Evolutionary conservation across 1,140 invertebrate species (phyloP).

Genomic region (Diploscapter pachys): DNA sequence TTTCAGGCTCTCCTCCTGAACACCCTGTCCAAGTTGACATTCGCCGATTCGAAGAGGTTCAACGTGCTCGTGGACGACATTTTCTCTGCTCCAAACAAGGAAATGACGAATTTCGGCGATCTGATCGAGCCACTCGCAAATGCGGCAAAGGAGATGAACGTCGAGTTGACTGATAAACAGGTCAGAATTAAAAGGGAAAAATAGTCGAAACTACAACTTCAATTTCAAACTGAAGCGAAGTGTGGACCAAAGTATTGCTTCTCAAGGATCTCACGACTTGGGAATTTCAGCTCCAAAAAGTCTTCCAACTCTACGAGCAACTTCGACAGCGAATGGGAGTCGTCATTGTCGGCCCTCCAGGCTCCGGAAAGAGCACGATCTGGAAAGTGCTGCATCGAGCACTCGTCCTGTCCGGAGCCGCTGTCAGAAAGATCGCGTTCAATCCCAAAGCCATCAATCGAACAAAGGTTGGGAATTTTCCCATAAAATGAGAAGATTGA

Average conservation of each 20-base stretch:
- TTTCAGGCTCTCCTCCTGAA: conserved; percentile 72
- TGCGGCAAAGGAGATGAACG: conserved; percentile 63
- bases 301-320: conserved; percentile 90
- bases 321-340: conserved; percentile 92
- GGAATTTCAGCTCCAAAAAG: conserved; percentile 66
- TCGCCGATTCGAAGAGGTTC: conserved; percentile 74
- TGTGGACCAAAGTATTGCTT: too few species aligned
- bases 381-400: conserved; percentile 76
- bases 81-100: conserved; percentile 65
- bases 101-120: conserved; percentile 55
- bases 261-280: too few species aligned
- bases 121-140: conserved; percentile 65
- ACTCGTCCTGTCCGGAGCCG: conserved; percentile 64
- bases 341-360: conserved; percentile 86
- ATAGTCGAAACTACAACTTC: too few species aligned
- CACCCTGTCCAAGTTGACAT: conserved; percentile 86
- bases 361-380: conserved; percentile 86
- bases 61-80: conserved; percentile 75
- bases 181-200: too few species aligned
- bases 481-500: neutral
- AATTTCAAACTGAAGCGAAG: too few species aligned
- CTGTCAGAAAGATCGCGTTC: conserved; percentile 76
- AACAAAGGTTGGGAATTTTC: conserved; percentile 63
- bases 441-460: conserved; percentile 90
- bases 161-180: conserved; percentile 40